Percentiles rank a stretch among this genome's conserved stretches.
Conservation (phyloP, 2,113 vertebrate genomes). For the Caracal caracal region DNA sequence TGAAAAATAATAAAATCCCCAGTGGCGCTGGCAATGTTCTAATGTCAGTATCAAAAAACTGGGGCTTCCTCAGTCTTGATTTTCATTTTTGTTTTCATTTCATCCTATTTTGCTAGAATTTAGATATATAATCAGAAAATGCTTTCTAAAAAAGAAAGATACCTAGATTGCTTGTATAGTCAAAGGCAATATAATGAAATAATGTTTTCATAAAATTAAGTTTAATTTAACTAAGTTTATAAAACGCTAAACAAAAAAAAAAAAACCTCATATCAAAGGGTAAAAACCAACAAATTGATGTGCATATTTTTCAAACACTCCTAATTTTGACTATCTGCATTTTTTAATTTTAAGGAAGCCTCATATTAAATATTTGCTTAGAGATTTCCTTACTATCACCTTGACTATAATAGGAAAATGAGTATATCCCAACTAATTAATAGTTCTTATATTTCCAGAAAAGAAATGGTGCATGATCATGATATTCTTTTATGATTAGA, state of each 20-base stretch:
- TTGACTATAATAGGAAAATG: background rate
- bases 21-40: constrained; percentile 1
- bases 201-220: background rate
- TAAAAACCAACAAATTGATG: background rate
- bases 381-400: background rate
- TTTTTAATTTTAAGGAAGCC: background rate
- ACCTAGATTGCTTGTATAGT: background rate
- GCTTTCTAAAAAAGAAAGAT: background rate
- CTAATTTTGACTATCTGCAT: background rate
- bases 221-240: background rate
- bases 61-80: background rate
- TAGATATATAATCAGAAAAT: constrained; percentile 35
- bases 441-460: background rate
- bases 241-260: background rate
- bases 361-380: background rate
- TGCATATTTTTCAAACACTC: background rate
- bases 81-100: background rate
- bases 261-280: background rate
- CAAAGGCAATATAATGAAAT: constrained; percentile 4
- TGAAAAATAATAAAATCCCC: background rate
- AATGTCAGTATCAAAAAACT: constrained; percentile 31
- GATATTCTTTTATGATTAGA: background rate
- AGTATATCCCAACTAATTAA: background rate
- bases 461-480: background rate
- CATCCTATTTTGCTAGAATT: constrained; percentile 35